These are phyloP conservation scores for Ploceus nigricollis DNA, from an alignment of 2,113 vertebrate genomes.

Conservation along the genomic window DNA sequence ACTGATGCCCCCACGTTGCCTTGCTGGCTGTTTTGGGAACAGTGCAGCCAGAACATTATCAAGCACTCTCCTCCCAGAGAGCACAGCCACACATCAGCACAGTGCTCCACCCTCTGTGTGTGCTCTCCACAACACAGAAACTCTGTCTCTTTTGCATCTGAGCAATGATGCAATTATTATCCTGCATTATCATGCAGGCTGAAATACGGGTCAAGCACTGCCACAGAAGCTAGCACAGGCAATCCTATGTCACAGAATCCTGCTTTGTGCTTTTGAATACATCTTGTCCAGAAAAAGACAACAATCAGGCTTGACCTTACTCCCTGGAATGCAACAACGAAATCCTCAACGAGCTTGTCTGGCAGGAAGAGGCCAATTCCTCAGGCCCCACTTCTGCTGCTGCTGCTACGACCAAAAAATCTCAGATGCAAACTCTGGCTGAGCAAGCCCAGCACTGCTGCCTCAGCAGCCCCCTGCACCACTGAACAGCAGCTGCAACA, in stretches of 20 bases:
- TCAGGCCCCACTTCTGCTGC: not conserved
- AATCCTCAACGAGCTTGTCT: not conserved
- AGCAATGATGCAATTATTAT: not conserved
- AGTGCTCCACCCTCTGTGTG: not conserved
- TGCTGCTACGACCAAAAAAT: not conserved
- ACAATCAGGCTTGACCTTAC: not conserved
- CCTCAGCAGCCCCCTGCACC: not conserved
- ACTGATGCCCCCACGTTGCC: too few relatives aligned
- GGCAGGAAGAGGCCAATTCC: not conserved
- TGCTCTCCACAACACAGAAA: not conserved
- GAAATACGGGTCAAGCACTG: not conserved
- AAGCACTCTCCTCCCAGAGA: not conserved
- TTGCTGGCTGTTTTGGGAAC: not conserved
- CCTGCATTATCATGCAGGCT: not conserved
- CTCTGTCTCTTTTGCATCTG: not conserved
- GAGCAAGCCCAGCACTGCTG: not conserved
- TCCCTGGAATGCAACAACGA: not conserved
- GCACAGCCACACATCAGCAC: fast-evolving
- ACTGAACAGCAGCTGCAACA: not conserved
- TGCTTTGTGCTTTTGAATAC: not conserved
- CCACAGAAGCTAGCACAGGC: not conserved
- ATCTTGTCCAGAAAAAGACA: not conserved
- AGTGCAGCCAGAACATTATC: not conserved
- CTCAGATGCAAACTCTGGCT: not conserved
- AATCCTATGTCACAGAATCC: not conserved